Conservation (phyloP, 2,113 vertebrate genomes). For the Polypterus senegalus region DNA sequence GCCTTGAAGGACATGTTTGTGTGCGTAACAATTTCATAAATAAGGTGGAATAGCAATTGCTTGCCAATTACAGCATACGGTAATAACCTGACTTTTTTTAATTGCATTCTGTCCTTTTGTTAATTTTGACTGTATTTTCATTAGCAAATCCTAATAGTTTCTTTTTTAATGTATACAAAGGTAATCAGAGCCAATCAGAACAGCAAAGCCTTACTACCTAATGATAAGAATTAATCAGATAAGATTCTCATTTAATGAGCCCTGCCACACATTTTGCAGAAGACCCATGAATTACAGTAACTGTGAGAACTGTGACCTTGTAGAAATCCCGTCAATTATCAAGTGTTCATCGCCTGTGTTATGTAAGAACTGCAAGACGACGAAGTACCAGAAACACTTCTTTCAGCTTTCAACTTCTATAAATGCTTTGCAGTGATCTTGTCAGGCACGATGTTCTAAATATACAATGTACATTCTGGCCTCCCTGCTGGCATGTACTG, state of each 20-base stretch:
- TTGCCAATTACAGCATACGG: background rate
- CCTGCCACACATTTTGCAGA: background rate
- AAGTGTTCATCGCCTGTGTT: too few species aligned
- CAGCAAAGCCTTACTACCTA: background rate
- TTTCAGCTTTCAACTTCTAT: too few species aligned
- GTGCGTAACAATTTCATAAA: background rate
- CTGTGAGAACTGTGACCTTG: too few species aligned
- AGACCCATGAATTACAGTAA: too few species aligned
- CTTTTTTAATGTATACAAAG: background rate
- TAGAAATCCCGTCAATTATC: too few species aligned
- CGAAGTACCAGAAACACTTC: too few species aligned
- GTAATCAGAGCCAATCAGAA: background rate
- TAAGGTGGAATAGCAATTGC: background rate
- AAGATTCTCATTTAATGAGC: background rate
- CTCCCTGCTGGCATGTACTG: too few species aligned
- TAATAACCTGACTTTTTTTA: background rate
- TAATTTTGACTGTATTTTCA: background rate
- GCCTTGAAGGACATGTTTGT: background rate
- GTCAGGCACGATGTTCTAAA: too few species aligned
- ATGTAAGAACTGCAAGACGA: too few species aligned
- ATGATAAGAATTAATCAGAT: background rate
- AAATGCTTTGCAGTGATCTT: too few species aligned
- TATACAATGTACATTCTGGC: too few species aligned
- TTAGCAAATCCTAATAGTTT: background rate
- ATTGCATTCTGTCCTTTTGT: background rate